Base-by-base conservation (phyloP, 2,113 vertebrate species). In the Theristicus caerulescens region DNA sequence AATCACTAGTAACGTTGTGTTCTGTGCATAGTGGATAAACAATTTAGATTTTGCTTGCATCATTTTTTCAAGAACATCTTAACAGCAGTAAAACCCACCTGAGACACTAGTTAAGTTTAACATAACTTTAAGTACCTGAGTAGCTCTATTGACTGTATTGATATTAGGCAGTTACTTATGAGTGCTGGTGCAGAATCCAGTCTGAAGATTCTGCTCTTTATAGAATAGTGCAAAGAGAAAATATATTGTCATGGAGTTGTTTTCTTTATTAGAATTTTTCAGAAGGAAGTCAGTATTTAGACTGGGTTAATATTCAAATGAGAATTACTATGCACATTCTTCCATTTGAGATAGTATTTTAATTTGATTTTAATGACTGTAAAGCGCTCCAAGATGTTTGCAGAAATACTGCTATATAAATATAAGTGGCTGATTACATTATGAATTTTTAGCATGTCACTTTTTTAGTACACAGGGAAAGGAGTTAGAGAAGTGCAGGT, bases 331-430 rank as follows among this genome's bases (percentile, higher is more conserved):
- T 90, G 36, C 76, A 86, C 46, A 78, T 83, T 65, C 69, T 94
- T 95, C 71, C 55, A 71, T 93, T 86, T 92, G 74, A 95, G 82
- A 82, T 79, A 81, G 72, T 46, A 79, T 89, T 95, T 94, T 94
- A 96, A 95, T 96, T 94, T 94, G 6, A 82, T 93, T 94, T 94
- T 96, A 97, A 96, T 95, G 71, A 92, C 80, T 61, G 40, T 46
- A 82, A 96, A 96, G 70, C 0, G 2, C 78, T 97, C 58, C 5
- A 6, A 94, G 91, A 77, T 82, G 61, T 94, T 88, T 91, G 57
- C 62, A 80, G 49, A 74, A 96, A 80, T 42, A 44, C 21, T 83
- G 71, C 44, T 86, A 31, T 80, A 67, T 65, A 93, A 94, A 87
- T 44, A 57, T 65, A 76, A 84, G 81, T 67, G 38, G 49, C 49